Evolutionary conservation across 2,888 invertebrate genomes (phyloP), one percentile per base, ranked within the genome.

Genomic region (Scotopteryx bipunctaria): DNA sequence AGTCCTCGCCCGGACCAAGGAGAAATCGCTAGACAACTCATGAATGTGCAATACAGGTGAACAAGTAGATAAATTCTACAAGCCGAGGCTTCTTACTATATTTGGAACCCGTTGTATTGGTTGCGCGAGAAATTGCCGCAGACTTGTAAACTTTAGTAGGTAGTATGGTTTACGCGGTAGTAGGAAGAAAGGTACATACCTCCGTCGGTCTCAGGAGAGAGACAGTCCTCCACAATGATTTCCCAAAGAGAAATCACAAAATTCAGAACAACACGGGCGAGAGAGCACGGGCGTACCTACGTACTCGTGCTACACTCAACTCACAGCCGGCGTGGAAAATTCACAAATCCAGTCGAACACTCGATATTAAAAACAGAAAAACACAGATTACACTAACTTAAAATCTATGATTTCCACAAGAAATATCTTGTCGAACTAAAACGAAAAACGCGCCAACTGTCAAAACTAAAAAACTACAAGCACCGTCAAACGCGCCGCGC

Each of bases 391-490:
- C 88, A 87, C 88, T 80, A 83, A 80, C 83, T 78, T 86, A 87
- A 79, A 86, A 87, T 87, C 87, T 87, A 90, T 88, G 87, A 79
- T 84, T 88, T 87, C 73, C 83, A 86, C 84, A 77, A 79, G 64
- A 83, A 78, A 75, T 79, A 78, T 73, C 72, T 76, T 78, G 49
- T 75, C 78, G 67, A 81, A 84, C 78, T 63, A 74, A 88, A 36
- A 86, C 81, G 80, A 86, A 88, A 87, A 89, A 81, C 87, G 87
- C 89, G 89, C 87, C 89, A 89, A 90, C 85, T 89, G 89, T 89
- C 88, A 90, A 36, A 77, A 88, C 86, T 86, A 88, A 89, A 87
- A 87, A 86, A 86, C 88, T 88, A 90, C 88, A 86, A 90, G 89
- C 89, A 90, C 88, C 89, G 76, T 55, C 47, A 49, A 47, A 83